A percentile compares a stretch with the other conserved stretches of the same genome.
phyloP scores from a whole-genome alignment of 1,140 invertebrate genomes.

The Lepidotrigona ventralis region DNA sequence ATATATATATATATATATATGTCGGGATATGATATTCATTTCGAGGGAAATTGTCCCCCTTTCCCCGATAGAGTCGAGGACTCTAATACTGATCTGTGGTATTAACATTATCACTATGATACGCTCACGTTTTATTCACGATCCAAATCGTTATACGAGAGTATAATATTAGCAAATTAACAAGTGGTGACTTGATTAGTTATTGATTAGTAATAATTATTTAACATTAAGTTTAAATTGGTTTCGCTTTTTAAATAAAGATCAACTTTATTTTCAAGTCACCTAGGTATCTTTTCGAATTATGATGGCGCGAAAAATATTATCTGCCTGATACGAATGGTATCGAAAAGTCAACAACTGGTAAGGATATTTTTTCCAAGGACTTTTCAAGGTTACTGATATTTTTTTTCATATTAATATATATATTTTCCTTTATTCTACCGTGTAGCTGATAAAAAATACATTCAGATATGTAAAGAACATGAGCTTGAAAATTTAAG shows the following conservation, averaged over 20 bases:
- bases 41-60: background rate
- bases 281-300: no score
- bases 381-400: no score
- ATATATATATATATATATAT: constrained; percentile 15
- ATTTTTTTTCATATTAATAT: no score
- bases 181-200: background rate
- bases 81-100: background rate
- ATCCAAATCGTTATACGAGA: background rate
- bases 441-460: no score
- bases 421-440: no score
- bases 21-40: background rate
- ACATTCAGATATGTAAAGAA: no score
- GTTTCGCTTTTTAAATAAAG: background rate
- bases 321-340: no score
- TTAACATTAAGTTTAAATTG: background rate
- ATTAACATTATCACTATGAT: background rate
- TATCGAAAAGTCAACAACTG: no score
- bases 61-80: background rate
- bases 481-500: no score
- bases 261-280: background rate
- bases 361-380: no score
- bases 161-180: background rate
- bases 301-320: no score
- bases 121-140: background rate
- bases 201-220: background rate